Conservation (phyloP, 2,888 invertebrate genomes). For the Mycalesis mineus region DNA sequence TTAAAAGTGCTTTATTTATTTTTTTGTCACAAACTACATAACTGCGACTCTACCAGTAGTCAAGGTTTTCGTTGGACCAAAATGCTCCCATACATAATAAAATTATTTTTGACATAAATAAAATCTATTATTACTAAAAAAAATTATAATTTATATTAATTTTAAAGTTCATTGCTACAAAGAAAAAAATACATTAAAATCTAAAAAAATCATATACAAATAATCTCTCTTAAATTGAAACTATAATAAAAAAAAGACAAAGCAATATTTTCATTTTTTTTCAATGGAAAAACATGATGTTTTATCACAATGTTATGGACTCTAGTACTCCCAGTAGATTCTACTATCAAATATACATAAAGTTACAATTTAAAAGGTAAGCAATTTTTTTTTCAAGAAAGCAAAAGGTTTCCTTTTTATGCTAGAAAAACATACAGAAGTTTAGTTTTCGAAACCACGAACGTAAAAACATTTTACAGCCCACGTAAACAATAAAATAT, state of each 20-base stretch:
- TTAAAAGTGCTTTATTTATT: slow-evolving; percentile 71
- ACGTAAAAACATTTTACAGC: background rate
- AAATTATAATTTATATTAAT: slow-evolving; percentile 59
- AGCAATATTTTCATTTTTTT: slow-evolving; percentile 52
- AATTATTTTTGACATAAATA: slow-evolving; percentile 63
- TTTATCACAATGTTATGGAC: slow-evolving; percentile 76
- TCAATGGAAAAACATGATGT: slow-evolving; percentile 72
- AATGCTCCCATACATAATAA: slow-evolving; percentile 63
- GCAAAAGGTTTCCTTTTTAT: slow-evolving; percentile 54
- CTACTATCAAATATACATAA: slow-evolving; percentile 74
- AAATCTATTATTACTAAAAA: slow-evolving; percentile 62
- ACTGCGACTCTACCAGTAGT: slow-evolving; percentile 70
- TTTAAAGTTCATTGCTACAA: slow-evolving; percentile 61
- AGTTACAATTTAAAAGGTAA: slow-evolving; percentile 67
- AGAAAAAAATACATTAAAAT: slow-evolving; percentile 66
- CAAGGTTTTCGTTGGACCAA: slow-evolving; percentile 68
- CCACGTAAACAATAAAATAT: background rate
- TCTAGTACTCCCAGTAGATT: slow-evolving; percentile 67
- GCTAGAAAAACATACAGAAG: background rate
- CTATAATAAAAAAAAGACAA: slow-evolving; percentile 62
- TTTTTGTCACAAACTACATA: slow-evolving; percentile 73
- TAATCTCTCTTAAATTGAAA: slow-evolving; percentile 69
- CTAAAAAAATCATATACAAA: slow-evolving; percentile 74
- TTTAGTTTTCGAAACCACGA: background rate
- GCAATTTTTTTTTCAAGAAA: slow-evolving; percentile 65